Evolutionary conservation across 92 coral and sea anemone species (phyloP).

Genomic region (Paramuricea clavata): DNA sequence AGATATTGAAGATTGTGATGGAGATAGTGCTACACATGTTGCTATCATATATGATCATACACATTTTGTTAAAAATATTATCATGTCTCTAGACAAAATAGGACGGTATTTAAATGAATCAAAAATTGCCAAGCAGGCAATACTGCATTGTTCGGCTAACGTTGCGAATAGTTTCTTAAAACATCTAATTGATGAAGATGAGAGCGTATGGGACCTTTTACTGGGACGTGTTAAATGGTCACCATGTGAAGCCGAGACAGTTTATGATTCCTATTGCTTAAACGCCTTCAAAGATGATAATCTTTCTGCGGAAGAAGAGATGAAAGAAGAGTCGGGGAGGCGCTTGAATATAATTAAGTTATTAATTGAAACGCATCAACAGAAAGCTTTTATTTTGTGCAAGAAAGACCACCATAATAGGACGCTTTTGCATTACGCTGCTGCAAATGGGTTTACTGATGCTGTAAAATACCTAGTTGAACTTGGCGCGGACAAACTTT

Average conservation of each 20-base stretch:
- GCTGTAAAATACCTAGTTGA: slow-evolving; percentile 15
- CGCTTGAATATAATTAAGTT: not conserved
- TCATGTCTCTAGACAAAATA: not conserved
- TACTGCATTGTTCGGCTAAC: not conserved
- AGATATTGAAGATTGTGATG: not conserved
- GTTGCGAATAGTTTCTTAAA: not conserved
- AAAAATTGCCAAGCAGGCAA: not conserved
- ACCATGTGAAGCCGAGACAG: not conserved
- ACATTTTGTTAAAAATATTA: not conserved
- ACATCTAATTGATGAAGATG: not conserved
- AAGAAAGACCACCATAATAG: not conserved
- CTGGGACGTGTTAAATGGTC: not conserved
- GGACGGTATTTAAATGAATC: not conserved
- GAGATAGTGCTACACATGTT: not conserved
- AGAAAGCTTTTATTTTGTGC: not conserved
- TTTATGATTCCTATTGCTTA: not conserved
- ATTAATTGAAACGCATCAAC: not conserved
- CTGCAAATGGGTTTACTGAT: not conserved
- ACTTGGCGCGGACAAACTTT: not conserved
- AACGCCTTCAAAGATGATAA: too few species aligned
- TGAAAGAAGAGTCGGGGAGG: not conserved
- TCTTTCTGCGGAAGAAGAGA: not conserved
- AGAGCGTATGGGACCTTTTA: not conserved
- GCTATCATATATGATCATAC: not conserved
- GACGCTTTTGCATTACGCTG: slow-evolving; percentile 5